Base-by-base conservation (phyloP, 2,888 invertebrate genomes). In the Tinea trinotella region DNA sequence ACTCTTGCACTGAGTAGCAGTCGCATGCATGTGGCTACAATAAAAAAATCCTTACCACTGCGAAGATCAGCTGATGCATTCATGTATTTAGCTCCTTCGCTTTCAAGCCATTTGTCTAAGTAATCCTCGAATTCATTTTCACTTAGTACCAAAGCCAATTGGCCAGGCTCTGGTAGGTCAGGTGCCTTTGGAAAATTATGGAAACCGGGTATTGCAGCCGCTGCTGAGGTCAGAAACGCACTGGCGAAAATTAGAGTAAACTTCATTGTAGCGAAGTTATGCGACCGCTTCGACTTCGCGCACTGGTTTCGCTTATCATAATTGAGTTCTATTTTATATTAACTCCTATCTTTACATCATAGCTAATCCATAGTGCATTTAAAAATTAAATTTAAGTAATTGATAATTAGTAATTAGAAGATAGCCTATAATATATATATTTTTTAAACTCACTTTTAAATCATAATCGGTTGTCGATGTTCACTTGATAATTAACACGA, bases 121-220 rank as follows among this genome's bases (percentile, higher is more conserved):
- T 85, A 84, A 56, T 84, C 83, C 58, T 87, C 85, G 56, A 83
- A 86, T 7, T 80, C 77, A 1, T 87, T 82, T 65, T 86, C 86
- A 52, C 66, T 68, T 20, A 84, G 68, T 30, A 74, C 58, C 49
- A 75, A 61, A 1, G 77, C 80, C 17, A 85, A 60, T 6, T 79
- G 64, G 2, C 72, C 70, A 0, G 84, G 86, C 54, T 79, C 75
- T 1, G 76, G 74, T 52, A 63, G 57, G 20, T 56, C 46, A n/a
- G 53, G 46, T n/a, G 56, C 54, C 6, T 30, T 17, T 30, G 9
- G 30, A 7, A 10, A 7, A 30, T n/a, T 10, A 40, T 13, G 7
- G 7, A 12, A 2, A 17, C 40, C 7, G 7, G 3, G 7, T 12
- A 52, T 44, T 15, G 18, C 15, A 13, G 3, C n/a, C 12, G 55